Percentiles rank a stretch among this genome's conserved stretches.
Conservation (phyloP, 2,113 vertebrate genomes). For the Canis aureus region DNA sequence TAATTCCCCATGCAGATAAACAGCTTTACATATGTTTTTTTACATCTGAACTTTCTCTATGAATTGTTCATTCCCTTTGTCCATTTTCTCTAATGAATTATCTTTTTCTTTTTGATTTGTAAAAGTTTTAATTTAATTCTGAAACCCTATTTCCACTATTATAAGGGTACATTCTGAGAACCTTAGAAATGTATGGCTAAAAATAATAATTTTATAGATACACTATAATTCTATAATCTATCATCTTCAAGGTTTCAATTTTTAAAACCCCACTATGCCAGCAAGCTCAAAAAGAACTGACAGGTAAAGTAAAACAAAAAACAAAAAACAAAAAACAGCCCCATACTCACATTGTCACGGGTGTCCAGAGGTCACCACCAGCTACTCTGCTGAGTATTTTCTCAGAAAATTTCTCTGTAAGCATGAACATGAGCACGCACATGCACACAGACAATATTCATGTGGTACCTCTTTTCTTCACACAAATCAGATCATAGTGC, state of each 20-base stretch:
- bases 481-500: background rate
- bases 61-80: constrained; percentile 4
- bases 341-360: background rate
- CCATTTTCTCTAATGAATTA: constrained; percentile 7
- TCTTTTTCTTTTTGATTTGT: background rate
- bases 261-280: background rate
- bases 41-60: background rate
- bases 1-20: background rate
- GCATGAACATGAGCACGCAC: background rate
- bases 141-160: background rate
- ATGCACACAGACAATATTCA: background rate
- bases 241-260: constrained; percentile 16
- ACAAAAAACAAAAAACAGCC: background rate
- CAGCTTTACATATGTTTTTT: background rate
- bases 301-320: background rate
- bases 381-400: background rate
- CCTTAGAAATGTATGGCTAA: background rate
- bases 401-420: background rate
- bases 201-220: background rate
- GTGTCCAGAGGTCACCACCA: background rate
- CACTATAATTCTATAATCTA: background rate
- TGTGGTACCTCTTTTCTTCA: background rate
- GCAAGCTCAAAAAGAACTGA: background rate
- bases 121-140: constrained; percentile 23
- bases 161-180: background rate